Evolutionary conservation across 1,140 invertebrate genomes (phyloP).

Genomic region (Calliopsis andreniformis): DNA sequence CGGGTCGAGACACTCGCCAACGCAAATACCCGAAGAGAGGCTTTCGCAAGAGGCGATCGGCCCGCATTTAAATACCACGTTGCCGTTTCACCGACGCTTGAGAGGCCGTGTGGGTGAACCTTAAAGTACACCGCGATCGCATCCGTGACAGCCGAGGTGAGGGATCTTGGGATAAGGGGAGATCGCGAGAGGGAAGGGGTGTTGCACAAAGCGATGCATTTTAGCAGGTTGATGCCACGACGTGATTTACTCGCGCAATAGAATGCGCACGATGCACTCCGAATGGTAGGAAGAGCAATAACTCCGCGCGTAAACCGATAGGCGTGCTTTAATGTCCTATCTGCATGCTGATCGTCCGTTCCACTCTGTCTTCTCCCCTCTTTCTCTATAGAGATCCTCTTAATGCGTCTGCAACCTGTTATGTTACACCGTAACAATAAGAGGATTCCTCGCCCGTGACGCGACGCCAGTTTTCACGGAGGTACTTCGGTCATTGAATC

Average conservation of each 20-base stretch:
- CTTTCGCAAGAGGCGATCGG: conserved; percentile 69
- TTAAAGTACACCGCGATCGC: conserved; percentile 41
- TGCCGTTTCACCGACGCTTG: conserved; percentile 26
- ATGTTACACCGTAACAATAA: conserved; percentile 1
- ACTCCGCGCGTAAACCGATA: conserved; percentile 17
- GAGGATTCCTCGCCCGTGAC: neutral
- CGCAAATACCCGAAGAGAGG: conserved; percentile 69
- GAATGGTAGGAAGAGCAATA: conserved; percentile 41
- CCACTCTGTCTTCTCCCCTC: neutral
- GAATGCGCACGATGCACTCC: conserved; percentile 16
- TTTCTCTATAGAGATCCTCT: neutral
- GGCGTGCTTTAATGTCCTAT: conserved; percentile 26
- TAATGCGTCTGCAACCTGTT: conserved; percentile 1
- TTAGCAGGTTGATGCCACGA: conserved; percentile 46
- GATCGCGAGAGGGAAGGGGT: neutral
- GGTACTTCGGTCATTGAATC: neutral
- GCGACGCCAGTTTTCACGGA: neutral
- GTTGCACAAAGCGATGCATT: conserved; percentile 37
- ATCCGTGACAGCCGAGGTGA: conserved; percentile 7
- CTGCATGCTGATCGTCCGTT: neutral
- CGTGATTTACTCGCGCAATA: conserved; percentile 58
- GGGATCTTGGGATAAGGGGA: too few species aligned
- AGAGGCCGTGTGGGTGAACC: conserved; percentile 53
- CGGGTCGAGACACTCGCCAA: conserved; percentile 70
- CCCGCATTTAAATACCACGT: conserved; percentile 60